Base-by-base conservation (phyloP, 2,888 invertebrate genomes). In the Hirtodrosophila confusa region DNA sequence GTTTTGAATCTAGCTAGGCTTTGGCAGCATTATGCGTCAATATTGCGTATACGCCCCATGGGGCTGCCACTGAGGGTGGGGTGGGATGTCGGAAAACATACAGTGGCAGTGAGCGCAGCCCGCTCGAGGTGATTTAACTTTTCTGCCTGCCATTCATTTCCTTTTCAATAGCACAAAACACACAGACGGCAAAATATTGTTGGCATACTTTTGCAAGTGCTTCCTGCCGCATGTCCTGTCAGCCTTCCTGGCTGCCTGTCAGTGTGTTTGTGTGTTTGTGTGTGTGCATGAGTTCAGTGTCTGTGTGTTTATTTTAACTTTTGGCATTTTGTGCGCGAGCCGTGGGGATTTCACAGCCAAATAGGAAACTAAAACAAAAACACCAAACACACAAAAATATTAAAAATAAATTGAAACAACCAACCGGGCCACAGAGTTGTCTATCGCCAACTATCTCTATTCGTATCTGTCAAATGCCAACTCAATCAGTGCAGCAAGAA, bases 91-190 rank as follows among this genome's bases (percentile, higher is more conserved):
- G 17, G 17, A 17, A 17, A 17, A 17, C 17, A 17, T 17, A 17
- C 17, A 17, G 17, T 17, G 17, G 17, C 17, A 17, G 17, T 17
- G 17, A 17, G 17, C 17, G 17, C 17, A 17, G 23, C 43, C 39
- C 53, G 74, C 86, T 86, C 78, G 86, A 80, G 86, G 86, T 82
- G 80, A 80, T 86, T 82, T 86, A 86, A 80, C 80, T 80, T 80
- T 80, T 76, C 63, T 80, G 84, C 80, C 80, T 83, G 77, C 76
- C 70, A 74, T 83, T 82, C 78, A 71, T 86, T 77, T 86, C 84
- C 80, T 74, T 83, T 82, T 83, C 84, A 82, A 86, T 83, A 67
- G 80, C 69, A 80, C 71, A 86, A 86, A 69, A 62, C 77, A 69
- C 70, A 76, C 65, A 84, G 60, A 78, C 62, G 64, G 73, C 63